A percentile compares a stretch with the other conserved stretches of the same genome.
These are phyloP conservation scores for Tor tambroides DNA, from an alignment of 2,113 vertebrate species.

Conservation along the genomic window DNA sequence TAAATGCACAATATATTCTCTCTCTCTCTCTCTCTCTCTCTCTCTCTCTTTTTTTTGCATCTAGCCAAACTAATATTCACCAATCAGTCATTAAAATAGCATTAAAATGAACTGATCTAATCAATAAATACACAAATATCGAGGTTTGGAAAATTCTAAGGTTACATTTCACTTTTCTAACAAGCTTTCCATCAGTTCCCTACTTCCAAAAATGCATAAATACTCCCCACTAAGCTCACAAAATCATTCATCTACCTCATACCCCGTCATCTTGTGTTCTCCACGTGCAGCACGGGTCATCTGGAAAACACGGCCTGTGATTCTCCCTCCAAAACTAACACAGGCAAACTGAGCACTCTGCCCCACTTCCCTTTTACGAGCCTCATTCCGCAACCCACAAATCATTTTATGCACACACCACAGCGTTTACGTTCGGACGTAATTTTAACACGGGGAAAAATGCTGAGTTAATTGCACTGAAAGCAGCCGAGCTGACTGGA, in stretches of 20 bases:
- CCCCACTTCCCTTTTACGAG: constrained; percentile 6
- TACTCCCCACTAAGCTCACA: neutral
- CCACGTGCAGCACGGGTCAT: neutral
- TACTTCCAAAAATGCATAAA: neutral
- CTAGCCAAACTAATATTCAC: neutral
- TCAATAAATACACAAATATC: neutral
- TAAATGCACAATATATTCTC: too few relatives aligned
- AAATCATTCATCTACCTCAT: constrained; percentile 13
- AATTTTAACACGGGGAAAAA: neutral
- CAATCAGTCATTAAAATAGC: neutral
- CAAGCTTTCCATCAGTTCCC: constrained; percentile 5
- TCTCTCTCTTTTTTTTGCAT: too few relatives aligned
- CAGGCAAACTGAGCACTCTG: neutral
- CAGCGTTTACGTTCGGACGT: neutral
- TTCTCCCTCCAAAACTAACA: constrained; percentile 21
- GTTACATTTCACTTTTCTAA: neutral
- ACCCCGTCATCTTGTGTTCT: neutral
- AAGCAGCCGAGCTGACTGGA: neutral
- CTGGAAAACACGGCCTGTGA: constrained; percentile 6
- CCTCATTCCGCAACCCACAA: constrained; percentile 5
- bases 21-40: too few relatives aligned
- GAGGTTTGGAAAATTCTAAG: neutral
- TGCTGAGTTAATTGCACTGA: neutral
- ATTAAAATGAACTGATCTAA: neutral
- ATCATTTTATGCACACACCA: neutral